A percentile compares a stretch with the other conserved stretches of the same genome.
These are phyloP conservation scores for Microdon myrmicae DNA, from an alignment of 2,888 invertebrate genomes.

Conservation along the genomic window DNA sequence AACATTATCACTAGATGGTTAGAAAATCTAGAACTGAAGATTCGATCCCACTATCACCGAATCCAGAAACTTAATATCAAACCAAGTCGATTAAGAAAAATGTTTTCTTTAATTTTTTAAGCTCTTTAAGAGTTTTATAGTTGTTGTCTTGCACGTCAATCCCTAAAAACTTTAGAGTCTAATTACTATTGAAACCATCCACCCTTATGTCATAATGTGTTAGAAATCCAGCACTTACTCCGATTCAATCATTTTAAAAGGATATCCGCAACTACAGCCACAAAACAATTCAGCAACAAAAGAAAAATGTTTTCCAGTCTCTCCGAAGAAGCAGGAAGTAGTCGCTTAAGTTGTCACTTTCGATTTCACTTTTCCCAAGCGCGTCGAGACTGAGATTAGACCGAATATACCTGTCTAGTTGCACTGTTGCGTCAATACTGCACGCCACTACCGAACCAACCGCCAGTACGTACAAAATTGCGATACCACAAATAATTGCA, in stretches of 20 bases:
- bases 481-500: constrained; percentile 39
- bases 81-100: no score
- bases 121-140: no score
- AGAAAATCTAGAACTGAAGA: no score
- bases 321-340: constrained; percentile 32
- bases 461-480: constrained; percentile 29
- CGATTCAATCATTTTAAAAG: constrained; percentile 34
- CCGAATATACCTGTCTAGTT: constrained; percentile 32
- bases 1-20: no score
- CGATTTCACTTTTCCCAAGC: constrained; percentile 47
- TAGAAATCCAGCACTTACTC: constrained; percentile 44
- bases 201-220: no score
- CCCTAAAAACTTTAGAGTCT: no score
- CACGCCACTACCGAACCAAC: constrained; percentile 33
- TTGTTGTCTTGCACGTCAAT: no score
- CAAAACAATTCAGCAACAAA: constrained; percentile 1
- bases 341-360: constrained; percentile 37
- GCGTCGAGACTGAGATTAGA: constrained; percentile 31
- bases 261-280: no score
- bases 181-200: no score
- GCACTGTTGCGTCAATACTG: constrained; percentile 42
- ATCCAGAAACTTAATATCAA: no score
- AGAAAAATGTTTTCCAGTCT: neutral
- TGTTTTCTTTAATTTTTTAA: no score
- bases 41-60: no score